Percentiles rank a stretch among this genome's conserved stretches.
Evolutionary conservation across 1,140 invertebrate genomes (phyloP).

Genomic region (Drosophila pseudoananassae): DNA sequence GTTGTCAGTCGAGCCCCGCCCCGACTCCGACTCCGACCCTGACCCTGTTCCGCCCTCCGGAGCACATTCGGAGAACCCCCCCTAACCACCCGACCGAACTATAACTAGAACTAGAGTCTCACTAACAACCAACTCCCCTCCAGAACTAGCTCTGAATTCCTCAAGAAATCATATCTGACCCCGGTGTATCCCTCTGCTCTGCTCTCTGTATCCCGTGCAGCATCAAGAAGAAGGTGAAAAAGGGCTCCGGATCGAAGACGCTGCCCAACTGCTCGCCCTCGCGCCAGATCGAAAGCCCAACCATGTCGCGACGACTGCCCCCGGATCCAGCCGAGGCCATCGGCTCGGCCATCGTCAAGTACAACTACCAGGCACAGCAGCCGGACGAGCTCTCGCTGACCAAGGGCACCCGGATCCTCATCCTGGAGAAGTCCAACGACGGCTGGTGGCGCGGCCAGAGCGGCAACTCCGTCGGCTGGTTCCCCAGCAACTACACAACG

Average conservation of each 20-base stretch:
- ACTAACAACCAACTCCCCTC: conserved; percentile 4
- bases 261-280: conserved; percentile 93
- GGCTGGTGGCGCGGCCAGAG: conserved; percentile 99
- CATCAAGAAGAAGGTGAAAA: conserved; percentile 97
- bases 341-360: conserved; percentile 97
- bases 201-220: conserved; percentile 84
- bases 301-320: conserved; percentile 89
- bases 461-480: conserved; percentile 94
- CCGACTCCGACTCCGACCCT: conserved; percentile 1
- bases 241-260: conserved; percentile 93
- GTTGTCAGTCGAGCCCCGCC: conserved; percentile 48
- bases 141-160: too few relatives aligned
- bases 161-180: conserved; percentile 1
- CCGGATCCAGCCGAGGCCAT: conserved; percentile 95
- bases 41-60: not conserved
- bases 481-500: conserved; percentile 98
- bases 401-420: conserved; percentile 95
- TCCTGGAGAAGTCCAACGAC: conserved; percentile 99
- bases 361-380: conserved; percentile 99
- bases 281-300: conserved; percentile 90
- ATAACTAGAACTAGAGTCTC: conserved; percentile 23
- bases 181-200: not conserved
- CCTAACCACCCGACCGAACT: conserved; percentile 28
- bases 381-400: conserved; percentile 97
- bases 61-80: not conserved